Evolutionary conservation across 2,888 invertebrate genomes (phyloP), one percentile per base, ranked within the genome.

Genomic region (Thereva unica): DNA sequence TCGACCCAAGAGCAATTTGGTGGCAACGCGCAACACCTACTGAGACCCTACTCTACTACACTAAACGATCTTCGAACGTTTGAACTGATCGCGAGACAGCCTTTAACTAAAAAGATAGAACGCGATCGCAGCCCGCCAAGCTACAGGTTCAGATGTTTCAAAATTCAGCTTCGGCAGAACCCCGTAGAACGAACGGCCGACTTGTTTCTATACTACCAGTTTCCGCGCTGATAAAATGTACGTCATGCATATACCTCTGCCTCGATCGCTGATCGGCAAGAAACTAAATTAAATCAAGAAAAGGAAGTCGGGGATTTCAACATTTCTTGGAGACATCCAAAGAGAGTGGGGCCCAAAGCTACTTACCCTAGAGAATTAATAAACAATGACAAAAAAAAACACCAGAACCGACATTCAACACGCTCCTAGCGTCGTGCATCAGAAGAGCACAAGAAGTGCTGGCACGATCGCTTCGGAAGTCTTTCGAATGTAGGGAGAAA

Each of bases 281-380:
- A 35, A 35, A 59, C 59, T 59, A 59, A 59, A 47, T 59, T 59
- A 49, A 59, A 59, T 59, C 47, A 59, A 59, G 47, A 47, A 59
- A 59, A 49, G 59, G 49, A 59, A 49, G 23, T 23, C 23, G 23
- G 23, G 23, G 23, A 23, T 23, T 23, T 59, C 59, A 59, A 47
- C 59, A 59, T 49, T 59, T 47, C 49, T 59, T 59, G 47, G 38
- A 59, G 59, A 59, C 34, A 47, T 59, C 59, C 47, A 59, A 35
- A 47, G 45, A 47, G 59, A 59, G 8, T 40, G 12, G 10, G 6
- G 47, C 47, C 47, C 47, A 47, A 10, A 47, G 42, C 10, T 35
- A 12, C 34, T 35, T 6, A 34, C 23, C 49, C 56, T 42, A 44
- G 6, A 8, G 35, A 59, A 47, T 38, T 45, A 23, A 23, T 23